Evolutionary conservation across 2,113 vertebrate genomes (phyloP).

Genomic region (Gymnogyps californianus): DNA sequence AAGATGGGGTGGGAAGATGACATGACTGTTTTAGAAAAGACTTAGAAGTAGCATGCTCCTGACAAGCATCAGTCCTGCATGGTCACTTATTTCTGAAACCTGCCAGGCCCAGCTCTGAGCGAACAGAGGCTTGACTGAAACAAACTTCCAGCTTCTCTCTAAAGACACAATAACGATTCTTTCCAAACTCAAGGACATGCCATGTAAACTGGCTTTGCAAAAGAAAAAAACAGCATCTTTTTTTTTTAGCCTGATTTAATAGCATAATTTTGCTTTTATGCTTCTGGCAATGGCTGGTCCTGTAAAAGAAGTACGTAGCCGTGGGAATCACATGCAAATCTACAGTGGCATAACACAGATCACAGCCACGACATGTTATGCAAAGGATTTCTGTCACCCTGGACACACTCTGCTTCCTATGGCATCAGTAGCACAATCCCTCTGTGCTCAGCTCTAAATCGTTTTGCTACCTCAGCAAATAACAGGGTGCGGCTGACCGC

Average conservation of each 20-base stretch:
- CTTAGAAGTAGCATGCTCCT: background rate
- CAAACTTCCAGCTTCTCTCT: background rate
- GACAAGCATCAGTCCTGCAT: background rate
- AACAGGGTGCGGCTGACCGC: background rate
- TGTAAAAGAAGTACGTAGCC: background rate
- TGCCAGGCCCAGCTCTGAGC: background rate
- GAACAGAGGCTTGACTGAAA: background rate
- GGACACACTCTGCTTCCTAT: background rate
- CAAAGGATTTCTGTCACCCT: conserved; percentile 3
- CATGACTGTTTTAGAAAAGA: background rate
- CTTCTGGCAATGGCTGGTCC: background rate
- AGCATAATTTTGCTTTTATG: conserved; percentile 5
- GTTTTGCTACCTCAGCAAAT: conserved; percentile 31
- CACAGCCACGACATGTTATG: background rate
- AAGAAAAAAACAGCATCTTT: background rate
- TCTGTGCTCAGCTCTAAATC: background rate
- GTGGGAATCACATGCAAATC: background rate
- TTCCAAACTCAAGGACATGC: background rate
- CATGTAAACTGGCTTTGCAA: background rate
- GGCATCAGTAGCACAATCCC: background rate
- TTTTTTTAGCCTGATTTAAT: conserved; percentile 20
- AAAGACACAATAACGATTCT: background rate
- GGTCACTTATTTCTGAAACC: background rate
- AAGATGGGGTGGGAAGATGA: background rate
- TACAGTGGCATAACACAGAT: background rate